Conservation (phyloP, 2,888 invertebrate genomes). For the Nasonovia ribisnigri region DNA sequence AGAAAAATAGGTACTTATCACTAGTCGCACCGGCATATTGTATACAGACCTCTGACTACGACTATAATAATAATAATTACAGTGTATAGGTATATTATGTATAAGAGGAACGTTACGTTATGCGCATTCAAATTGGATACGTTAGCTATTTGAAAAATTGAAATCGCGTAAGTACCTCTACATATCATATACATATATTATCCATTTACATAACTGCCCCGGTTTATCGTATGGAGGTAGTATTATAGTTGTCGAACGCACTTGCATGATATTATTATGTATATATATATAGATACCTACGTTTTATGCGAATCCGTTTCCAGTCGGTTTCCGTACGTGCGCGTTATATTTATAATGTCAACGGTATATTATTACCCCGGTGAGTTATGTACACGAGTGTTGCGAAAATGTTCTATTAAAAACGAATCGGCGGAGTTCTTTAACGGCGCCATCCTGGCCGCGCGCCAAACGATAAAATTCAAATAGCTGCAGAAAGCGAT, state of each 20-base stretch:
- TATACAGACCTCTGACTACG: no score
- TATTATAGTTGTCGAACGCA: neutral
- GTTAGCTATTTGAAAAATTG: neutral
- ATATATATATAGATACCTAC: neutral
- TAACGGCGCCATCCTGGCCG: conserved; percentile 9
- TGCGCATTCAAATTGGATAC: neutral
- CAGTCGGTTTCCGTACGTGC: neutral
- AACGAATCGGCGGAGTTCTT: neutral
- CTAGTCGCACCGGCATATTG: no score
- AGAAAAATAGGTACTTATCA: no score
- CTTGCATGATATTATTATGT: neutral
- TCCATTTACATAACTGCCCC: neutral
- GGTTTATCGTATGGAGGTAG: neutral
- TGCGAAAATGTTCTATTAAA: conserved; percentile 4
- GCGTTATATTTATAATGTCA: conserved; percentile 16
- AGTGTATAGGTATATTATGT: no score
- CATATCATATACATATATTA: no score
- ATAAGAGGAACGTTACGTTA: no score
- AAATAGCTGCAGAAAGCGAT: neutral
- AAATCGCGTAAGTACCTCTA: neutral
- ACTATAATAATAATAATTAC: no score
- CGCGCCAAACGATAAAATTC: neutral
- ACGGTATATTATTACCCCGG: neutral
- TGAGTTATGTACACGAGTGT: conserved; percentile 1
- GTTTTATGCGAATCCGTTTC: neutral